These are phyloP conservation scores for Meleagris gallopavo DNA, from an alignment of 2,113 vertebrate species.

Conservation along the genomic window DNA sequence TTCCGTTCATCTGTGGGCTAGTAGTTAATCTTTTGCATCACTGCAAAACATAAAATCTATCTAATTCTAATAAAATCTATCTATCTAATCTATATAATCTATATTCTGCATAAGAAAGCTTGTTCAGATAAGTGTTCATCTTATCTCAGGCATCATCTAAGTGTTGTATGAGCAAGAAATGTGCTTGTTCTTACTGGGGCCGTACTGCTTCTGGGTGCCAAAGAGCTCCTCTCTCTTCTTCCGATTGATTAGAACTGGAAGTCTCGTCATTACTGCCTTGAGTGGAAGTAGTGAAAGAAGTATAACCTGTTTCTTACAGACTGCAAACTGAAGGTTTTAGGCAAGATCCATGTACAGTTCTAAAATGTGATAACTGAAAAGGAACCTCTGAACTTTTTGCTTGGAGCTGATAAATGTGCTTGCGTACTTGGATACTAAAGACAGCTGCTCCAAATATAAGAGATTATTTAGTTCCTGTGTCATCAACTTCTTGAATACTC, in stretches of 20 bases:
- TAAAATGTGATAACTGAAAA: not conserved
- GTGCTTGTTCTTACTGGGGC: not conserved
- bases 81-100: too few relatives aligned
- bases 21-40: not conserved
- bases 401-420: not conserved
- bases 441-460: not conserved
- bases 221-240: not conserved
- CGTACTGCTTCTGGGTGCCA: not conserved
- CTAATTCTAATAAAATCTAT: too few relatives aligned
- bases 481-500: not conserved
- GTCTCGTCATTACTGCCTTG: not conserved
- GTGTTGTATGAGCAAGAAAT: not conserved
- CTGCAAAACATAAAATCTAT: not conserved
- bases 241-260: not conserved
- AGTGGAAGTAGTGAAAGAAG: not conserved
- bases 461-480: not conserved
- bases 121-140: not conserved
- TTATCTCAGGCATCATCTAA: not conserved
- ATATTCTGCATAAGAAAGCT: not conserved
- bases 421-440: not conserved
- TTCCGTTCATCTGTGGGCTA: not conserved
- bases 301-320: not conserved
- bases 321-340: not conserved
- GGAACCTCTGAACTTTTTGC: not conserved
- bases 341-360: not conserved